These are phyloP conservation scores for Gymnoscopelus microlampas DNA, from an alignment of 2,797 vertebrate species.

Conservation along the genomic window DNA sequence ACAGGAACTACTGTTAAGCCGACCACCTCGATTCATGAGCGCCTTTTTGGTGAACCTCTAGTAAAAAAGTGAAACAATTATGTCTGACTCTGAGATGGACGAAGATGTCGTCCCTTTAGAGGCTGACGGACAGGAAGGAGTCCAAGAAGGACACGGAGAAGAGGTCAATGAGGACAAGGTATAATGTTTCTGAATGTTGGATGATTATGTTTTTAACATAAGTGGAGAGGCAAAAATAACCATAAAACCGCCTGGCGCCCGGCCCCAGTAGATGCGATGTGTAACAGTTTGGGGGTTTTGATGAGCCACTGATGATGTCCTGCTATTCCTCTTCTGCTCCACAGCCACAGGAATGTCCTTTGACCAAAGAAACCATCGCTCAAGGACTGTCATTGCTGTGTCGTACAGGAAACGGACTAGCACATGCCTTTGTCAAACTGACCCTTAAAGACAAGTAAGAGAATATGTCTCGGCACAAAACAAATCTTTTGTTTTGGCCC, in stretches of 20 bases:
- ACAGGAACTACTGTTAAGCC: too few relatives aligned
- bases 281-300: too few relatives aligned
- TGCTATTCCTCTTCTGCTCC: neutral
- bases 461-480: neutral
- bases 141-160: constrained; percentile 20
- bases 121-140: constrained; percentile 43
- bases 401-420: constrained; percentile 86
- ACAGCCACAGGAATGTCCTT: constrained; percentile 59
- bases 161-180: constrained; percentile 41
- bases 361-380: constrained; percentile 82
- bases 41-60: too few relatives aligned
- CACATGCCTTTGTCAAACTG: constrained; percentile 89
- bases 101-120: constrained; percentile 56
- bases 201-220: too few relatives aligned
- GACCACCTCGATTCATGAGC: too few relatives aligned
- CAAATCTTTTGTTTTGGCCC: neutral
- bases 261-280: too few relatives aligned
- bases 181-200: too few relatives aligned
- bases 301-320: too few relatives aligned
- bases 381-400: constrained; percentile 88
- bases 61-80: too few relatives aligned
- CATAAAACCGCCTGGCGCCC: too few relatives aligned
- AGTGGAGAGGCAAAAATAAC: too few relatives aligned
- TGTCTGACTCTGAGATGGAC: constrained; percentile 41
- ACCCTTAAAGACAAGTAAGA: constrained; percentile 85